Percentiles rank a stretch among this genome's conserved stretches.
phyloP scores from a whole-genome alignment of 2,113 vertebrate genomes.

The Callorhinus ursinus region DNA sequence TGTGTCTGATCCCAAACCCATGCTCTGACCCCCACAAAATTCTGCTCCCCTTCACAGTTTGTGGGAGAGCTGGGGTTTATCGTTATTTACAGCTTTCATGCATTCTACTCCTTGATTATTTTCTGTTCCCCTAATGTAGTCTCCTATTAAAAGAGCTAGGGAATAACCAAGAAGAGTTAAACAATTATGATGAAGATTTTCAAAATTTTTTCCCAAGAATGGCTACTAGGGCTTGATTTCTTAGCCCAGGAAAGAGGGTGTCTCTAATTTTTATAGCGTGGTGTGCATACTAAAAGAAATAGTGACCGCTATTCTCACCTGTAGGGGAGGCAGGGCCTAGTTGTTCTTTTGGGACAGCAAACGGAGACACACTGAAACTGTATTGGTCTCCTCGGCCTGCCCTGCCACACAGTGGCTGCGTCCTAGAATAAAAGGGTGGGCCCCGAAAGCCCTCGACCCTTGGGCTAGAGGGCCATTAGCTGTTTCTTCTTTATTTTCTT shows the following conservation, averaged over 20 bases:
- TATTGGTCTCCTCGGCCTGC: not conserved
- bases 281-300: not conserved
- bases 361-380: too few species aligned
- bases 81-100: not conserved
- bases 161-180: not conserved
- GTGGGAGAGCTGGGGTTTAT: not conserved
- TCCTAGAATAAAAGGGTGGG: not conserved
- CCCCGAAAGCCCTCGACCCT: not conserved
- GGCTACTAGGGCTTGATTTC: not conserved
- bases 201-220: not conserved
- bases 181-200: not conserved
- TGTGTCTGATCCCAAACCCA: not conserved
- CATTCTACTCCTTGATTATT: not conserved
- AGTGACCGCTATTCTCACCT: not conserved
- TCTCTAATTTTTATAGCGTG: not conserved
- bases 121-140: not conserved
- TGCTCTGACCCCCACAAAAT: not conserved
- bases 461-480: not conserved
- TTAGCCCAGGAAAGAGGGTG: not conserved
- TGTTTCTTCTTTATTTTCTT: not conserved
- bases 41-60: not conserved
- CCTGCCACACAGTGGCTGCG: not conserved
- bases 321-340: not conserved
- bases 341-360: not conserved
- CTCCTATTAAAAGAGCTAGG: not conserved